Evolutionary conservation across 2,888 invertebrate species (phyloP), one percentile per base, ranked within the genome.

Genomic region (Syrista parreyssii): DNA sequence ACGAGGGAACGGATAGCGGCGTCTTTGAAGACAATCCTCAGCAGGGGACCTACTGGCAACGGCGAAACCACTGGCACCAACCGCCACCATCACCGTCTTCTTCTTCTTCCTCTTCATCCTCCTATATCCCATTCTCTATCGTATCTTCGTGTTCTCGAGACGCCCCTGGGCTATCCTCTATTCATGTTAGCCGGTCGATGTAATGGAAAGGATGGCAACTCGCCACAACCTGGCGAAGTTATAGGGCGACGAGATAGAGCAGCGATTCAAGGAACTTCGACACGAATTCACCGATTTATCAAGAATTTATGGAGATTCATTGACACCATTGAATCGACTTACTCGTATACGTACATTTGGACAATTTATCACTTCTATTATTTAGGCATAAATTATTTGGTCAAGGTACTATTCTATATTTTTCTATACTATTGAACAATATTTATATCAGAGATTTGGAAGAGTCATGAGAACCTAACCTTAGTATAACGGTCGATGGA

Each of bases 21-120:
- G 79, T 84, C 88, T 88, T 87, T 87, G 87, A 87, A 82, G 84
- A 82, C 80, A 78, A 82, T 85, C 82, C 87, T 84, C 87, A 85
- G 85, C 86, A 79, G 88, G 87, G 83, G 84, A 83, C 80, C 81
- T 79, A 80, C 74, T 80, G 78, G 79, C 36, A 35, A 32, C 74
- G 74, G 74, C 74, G 35, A 33, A 71, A 71, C 71, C 71, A 71
- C 83, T 76, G 81, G 79, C 84, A 82, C 80, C 78, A 80, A 81
- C 84, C 77, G 79, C 71, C 82, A 84, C 81, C 81, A 80, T 76
- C 79, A 79, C 68, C 33, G 55, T 69, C 36, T 36, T 73, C 78
- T 75, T 75, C 69, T 75, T 68, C 71, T 76, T 68, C 71, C 40
- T 33, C 75, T 73, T 76, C 68, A 55, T 68, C 74, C 68, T 40